These are phyloP conservation scores for Hassar affinis DNA, from an alignment of 2,113 vertebrate genomes.

Conservation along the genomic window DNA sequence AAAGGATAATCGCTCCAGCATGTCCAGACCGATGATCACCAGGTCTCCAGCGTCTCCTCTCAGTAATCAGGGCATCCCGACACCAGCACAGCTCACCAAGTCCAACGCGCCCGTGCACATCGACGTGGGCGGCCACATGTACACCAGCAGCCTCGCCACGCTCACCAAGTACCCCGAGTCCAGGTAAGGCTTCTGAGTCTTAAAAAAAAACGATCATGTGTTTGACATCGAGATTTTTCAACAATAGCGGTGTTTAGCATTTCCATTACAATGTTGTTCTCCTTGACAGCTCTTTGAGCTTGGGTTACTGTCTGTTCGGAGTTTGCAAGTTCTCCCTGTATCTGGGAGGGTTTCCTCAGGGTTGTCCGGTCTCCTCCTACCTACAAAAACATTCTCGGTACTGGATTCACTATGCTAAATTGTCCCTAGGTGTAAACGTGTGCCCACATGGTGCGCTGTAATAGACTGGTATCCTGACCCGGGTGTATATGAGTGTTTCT, in stretches of 20 bases:
- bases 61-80: conserved; percentile 98
- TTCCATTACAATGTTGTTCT: not conserved
- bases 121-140: conserved; percentile 98
- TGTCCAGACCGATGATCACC: conserved; percentile 98
- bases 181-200: conserved; percentile 75
- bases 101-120: conserved; percentile 99
- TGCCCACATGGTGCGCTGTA: not conserved
- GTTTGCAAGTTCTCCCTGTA: not conserved
- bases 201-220: not conserved
- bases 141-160: conserved; percentile 98
- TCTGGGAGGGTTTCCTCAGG: not conserved
- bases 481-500: not conserved
- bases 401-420: not conserved
- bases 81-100: conserved; percentile 97
- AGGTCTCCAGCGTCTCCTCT: conserved; percentile 96
- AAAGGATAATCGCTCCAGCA: conserved; percentile 95
- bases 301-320: not conserved
- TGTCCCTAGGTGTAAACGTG: not conserved
- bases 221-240: not conserved
- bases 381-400: not conserved
- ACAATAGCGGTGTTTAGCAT: not conserved
- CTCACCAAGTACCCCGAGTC: conserved; percentile 97
- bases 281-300: not conserved
- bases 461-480: not conserved
- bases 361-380: not conserved